Evolutionary conservation across 2,113 vertebrate genomes (phyloP).

Genomic region (Chitala chitala): DNA sequence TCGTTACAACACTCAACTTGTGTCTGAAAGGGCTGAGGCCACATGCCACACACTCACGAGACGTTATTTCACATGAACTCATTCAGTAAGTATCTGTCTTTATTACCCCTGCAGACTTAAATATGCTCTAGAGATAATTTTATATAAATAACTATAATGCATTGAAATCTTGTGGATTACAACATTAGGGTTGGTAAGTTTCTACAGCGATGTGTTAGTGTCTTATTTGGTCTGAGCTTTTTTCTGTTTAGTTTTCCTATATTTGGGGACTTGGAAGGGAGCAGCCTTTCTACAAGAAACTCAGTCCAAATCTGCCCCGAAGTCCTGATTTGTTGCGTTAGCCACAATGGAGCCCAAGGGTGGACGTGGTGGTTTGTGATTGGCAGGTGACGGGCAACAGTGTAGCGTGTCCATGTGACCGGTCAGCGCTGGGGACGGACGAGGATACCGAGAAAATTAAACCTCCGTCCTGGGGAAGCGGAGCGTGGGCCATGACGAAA

Average conservation of each 20-base stretch:
- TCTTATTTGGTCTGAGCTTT: too few relatives aligned
- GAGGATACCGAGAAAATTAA: neutral
- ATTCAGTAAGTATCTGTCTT: too few relatives aligned
- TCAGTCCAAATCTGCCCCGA: neutral
- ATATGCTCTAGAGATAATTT: too few relatives aligned
- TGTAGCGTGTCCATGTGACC: neutral
- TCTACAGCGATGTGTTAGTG: too few relatives aligned
- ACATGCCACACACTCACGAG: too few relatives aligned
- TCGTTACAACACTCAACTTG: conserved; percentile 52
- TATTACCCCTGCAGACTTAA: too few relatives aligned
- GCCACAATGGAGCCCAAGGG: conserved; percentile 38
- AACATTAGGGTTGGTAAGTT: too few relatives aligned
- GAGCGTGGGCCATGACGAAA: conserved; percentile 3
- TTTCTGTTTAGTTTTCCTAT: neutral
- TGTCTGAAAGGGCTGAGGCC: conserved; percentile 13
- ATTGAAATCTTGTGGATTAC: too few relatives aligned
- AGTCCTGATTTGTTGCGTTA: conserved; percentile 11
- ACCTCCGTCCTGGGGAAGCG: neutral
- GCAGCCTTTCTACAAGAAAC: neutral
- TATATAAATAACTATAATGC: too few relatives aligned
- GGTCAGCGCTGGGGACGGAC: neutral
- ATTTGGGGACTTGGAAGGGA: neutral
- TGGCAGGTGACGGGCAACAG: conserved; percentile 43
- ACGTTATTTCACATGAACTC: too few relatives aligned
- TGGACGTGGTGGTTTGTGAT: conserved; percentile 38